phyloP scores from a whole-genome alignment of 2,113 vertebrate genomes.

The Anser brachyrhynchus region DNA sequence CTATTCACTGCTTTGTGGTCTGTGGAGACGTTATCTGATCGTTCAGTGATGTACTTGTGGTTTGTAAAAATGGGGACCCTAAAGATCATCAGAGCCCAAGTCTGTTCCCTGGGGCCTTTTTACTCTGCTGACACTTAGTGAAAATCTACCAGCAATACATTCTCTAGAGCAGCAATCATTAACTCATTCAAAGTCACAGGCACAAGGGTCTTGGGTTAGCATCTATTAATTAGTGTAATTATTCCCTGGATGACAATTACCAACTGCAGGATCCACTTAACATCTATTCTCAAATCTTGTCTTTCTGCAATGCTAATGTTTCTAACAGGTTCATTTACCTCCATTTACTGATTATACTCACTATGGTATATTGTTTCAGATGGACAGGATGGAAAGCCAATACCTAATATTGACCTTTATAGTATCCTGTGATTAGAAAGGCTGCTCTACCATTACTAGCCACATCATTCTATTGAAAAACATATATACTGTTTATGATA shows the following conservation, averaged over 20 bases:
- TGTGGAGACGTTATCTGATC: conserved; percentile 82
- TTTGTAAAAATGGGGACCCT: conserved; percentile 80
- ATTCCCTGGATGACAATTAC: conserved; percentile 91
- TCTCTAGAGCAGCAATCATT: conserved; percentile 65
- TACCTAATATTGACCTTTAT: conserved; percentile 85
- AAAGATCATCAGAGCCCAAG: conserved; percentile 75
- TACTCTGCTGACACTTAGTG: conserved; percentile 83
- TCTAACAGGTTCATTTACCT: conserved; percentile 84
- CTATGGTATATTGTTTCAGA: conserved; percentile 86
- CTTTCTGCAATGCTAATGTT: conserved; percentile 80
- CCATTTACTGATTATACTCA: conserved; percentile 88
- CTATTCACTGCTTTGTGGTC: conserved; percentile 70
- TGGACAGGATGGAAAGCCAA: conserved; percentile 80
- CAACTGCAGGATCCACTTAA: conserved; percentile 92
- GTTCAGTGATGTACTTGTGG: conserved; percentile 84
- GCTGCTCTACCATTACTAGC: conserved; percentile 69
- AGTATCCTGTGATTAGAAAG: conserved; percentile 77
- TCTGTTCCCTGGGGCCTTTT: conserved; percentile 84
- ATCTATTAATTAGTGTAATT: conserved; percentile 98
- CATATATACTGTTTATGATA: conserved; percentile 35
- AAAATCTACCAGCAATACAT: conserved; percentile 72
- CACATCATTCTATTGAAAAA: conserved; percentile 61
- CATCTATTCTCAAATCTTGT: conserved; percentile 76
- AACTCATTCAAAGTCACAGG: conserved; percentile 68
- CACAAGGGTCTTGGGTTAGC: conserved; percentile 78